A percentile compares a stretch with the other conserved stretches of the same genome.
These are phyloP conservation scores for Urocitellus parryii DNA, from an alignment of 2,113 vertebrate species.

Conservation along the genomic window DNA sequence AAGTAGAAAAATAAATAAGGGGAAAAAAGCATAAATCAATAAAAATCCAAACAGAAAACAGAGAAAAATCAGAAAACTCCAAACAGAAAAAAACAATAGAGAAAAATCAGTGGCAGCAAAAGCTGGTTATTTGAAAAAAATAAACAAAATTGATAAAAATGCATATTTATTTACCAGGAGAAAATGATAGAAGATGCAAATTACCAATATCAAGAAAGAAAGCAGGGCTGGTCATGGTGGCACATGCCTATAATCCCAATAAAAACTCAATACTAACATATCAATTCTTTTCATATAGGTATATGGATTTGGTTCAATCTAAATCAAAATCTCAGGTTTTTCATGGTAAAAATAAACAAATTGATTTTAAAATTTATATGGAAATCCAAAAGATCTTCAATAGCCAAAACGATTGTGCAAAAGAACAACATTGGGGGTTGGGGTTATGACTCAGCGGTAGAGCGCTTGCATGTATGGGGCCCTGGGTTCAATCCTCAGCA, in stretches of 20 bases:
- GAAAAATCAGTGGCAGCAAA: not conserved
- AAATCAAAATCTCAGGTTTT: conserved; percentile 29
- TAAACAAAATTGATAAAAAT: not conserved
- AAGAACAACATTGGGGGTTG: not conserved
- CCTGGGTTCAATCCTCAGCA: too few species aligned
- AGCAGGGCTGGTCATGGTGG: too few species aligned
- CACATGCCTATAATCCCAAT: too few species aligned
- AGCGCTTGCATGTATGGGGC: too few species aligned
- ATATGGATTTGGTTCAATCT: not conserved
- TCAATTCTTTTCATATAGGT: conserved; percentile 4
- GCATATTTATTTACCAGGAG: not conserved
- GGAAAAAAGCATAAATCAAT: not conserved
- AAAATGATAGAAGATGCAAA: not conserved
- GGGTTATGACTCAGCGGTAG: too few species aligned
- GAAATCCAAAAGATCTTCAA: not conserved
- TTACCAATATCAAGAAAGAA: too few species aligned
- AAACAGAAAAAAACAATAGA: not conserved
- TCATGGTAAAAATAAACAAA: conserved; percentile 1
- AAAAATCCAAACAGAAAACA: not conserved
- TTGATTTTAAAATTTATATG: conserved; percentile 21
- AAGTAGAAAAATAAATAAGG: not conserved
- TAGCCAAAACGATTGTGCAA: not conserved
- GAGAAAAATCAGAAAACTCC: too few species aligned
- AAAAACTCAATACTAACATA: not conserved
- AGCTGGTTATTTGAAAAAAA: not conserved